Conservation (phyloP, 2,888 invertebrate genomes). For the Chrysomela aeneicollis region DNA sequence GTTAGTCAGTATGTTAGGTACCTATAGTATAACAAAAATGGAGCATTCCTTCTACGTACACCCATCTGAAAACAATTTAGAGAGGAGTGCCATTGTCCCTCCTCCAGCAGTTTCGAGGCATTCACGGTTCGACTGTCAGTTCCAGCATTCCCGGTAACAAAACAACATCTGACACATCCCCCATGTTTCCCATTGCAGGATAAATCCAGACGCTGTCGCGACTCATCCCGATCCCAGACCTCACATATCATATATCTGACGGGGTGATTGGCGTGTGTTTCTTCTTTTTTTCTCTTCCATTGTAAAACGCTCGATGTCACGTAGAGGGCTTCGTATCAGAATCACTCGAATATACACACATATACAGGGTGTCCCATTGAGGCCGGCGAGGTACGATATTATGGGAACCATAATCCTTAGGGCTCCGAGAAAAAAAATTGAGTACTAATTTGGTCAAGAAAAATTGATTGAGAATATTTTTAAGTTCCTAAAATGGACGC, state of each 20-base stretch:
- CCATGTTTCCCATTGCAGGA: slow-evolving; percentile 58
- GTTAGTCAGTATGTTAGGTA: too few species aligned
- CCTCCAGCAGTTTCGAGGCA: slow-evolving; percentile 46
- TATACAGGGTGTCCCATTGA: too few species aligned
- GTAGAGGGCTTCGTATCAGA: background rate
- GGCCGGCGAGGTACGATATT: too few species aligned
- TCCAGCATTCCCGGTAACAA: slow-evolving; percentile 55
- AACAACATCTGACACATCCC: slow-evolving; percentile 59
- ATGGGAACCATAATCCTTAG: too few species aligned
- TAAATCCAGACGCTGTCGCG: slow-evolving; percentile 61
- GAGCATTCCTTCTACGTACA: too few species aligned
- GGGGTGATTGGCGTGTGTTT: slow-evolving; percentile 57
- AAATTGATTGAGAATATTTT: too few species aligned
- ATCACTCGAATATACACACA: too few species aligned
- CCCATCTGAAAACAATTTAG: slow-evolving; percentile 39
- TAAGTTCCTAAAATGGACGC: too few species aligned
- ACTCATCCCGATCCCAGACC: slow-evolving; percentile 56
- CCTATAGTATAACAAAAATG: too few species aligned
- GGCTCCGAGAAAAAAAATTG: too few species aligned
- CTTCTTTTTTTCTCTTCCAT: slow-evolving; percentile 25
- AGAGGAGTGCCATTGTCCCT: slow-evolving; percentile 46
- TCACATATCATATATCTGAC: slow-evolving; percentile 55
- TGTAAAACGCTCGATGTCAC: slow-evolving; percentile 18
- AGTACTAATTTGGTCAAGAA: too few species aligned
- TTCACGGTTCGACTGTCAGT: slow-evolving; percentile 56